Percentiles rank a stretch among this genome's conserved stretches.
Conservation (phyloP, 1,140 invertebrate genomes). For the Camponotus floridanus region DNA sequence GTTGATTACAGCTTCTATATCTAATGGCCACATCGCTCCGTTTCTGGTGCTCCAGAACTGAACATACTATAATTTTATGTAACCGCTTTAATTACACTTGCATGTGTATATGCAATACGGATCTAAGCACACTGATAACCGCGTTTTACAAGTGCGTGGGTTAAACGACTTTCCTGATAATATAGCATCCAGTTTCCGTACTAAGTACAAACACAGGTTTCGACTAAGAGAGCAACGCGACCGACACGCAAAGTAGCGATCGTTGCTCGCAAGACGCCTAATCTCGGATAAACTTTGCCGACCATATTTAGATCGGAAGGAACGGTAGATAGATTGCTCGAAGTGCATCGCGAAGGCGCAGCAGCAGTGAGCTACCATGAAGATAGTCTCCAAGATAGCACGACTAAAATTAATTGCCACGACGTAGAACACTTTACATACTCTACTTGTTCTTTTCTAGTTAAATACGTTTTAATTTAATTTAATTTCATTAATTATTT, state of each 20-base stretch:
- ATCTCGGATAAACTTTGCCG: slow-evolving; percentile 72
- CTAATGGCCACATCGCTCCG: slow-evolving; percentile 13
- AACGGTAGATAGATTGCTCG: slow-evolving; percentile 74
- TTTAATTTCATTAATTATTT: background rate
- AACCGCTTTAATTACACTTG: slow-evolving; percentile 34
- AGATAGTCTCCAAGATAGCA: slow-evolving; percentile 74
- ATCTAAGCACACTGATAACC: background rate
- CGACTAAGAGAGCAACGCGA: slow-evolving; percentile 53
- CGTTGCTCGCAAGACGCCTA: slow-evolving; percentile 64
- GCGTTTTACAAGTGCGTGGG: slow-evolving; percentile 20
- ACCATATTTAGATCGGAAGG: slow-evolving; percentile 74
- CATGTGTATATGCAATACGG: too few species aligned
- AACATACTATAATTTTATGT: slow-evolving; percentile 26
- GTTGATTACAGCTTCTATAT: slow-evolving; percentile 42
- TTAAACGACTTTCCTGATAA: slow-evolving; percentile 56
- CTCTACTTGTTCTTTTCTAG: background rate
- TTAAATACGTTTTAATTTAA: background rate
- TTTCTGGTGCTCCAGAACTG: slow-evolving; percentile 4
- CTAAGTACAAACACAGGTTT: slow-evolving; percentile 47
- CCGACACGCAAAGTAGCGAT: slow-evolving; percentile 22
- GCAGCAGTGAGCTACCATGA: slow-evolving; percentile 52
- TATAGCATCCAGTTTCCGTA: background rate
- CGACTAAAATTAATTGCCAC: slow-evolving; percentile 75
- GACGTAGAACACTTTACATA: slow-evolving; percentile 19
- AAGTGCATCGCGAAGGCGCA: slow-evolving; percentile 48